Conservation (phyloP, 2,113 vertebrate species). For the Atractosteus spatula region DNA sequence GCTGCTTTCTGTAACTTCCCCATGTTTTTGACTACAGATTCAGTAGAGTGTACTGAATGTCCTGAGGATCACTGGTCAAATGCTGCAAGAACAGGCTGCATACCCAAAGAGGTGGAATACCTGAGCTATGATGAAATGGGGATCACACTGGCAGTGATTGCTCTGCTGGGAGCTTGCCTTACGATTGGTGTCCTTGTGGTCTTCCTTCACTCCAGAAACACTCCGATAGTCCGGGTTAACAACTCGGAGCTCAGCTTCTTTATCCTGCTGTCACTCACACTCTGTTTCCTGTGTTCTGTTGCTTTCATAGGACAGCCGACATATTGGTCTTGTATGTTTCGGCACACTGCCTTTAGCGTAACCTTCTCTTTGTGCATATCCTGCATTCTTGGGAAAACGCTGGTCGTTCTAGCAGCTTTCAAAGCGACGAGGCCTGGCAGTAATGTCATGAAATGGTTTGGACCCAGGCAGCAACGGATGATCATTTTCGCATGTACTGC, state of each 20-base stretch:
- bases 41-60: background rate
- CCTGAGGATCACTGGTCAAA: slow-evolving; percentile 60
- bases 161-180: slow-evolving; percentile 48
- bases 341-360: slow-evolving; percentile 39
- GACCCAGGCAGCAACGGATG: slow-evolving; percentile 36
- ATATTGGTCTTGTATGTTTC: slow-evolving; percentile 36
- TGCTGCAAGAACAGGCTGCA: slow-evolving; percentile 50
- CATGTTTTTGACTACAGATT: background rate
- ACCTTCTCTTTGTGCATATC: slow-evolving; percentile 43
- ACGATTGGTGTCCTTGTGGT: slow-evolving; percentile 4
- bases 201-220: slow-evolving; percentile 15
- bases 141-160: slow-evolving; percentile 49
- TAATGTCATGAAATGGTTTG: slow-evolving; percentile 39
- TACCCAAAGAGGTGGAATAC: slow-evolving; percentile 60
- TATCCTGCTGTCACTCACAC: slow-evolving; percentile 53
- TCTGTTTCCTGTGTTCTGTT: slow-evolving; percentile 61
- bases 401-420: slow-evolving; percentile 46
- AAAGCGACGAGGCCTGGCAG: slow-evolving; percentile 38
- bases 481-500: slow-evolving; percentile 33
- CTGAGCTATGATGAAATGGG: slow-evolving; percentile 59
- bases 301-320: slow-evolving; percentile 49
- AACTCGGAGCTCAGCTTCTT: slow-evolving; percentile 46
- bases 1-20: background rate
- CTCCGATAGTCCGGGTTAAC: slow-evolving; percentile 20
- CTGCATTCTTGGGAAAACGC: slow-evolving; percentile 41